Evolutionary conservation across 2,888 invertebrate genomes (phyloP), one percentile per base, ranked within the genome.

Genomic region (Epinotia brunnichana): DNA sequence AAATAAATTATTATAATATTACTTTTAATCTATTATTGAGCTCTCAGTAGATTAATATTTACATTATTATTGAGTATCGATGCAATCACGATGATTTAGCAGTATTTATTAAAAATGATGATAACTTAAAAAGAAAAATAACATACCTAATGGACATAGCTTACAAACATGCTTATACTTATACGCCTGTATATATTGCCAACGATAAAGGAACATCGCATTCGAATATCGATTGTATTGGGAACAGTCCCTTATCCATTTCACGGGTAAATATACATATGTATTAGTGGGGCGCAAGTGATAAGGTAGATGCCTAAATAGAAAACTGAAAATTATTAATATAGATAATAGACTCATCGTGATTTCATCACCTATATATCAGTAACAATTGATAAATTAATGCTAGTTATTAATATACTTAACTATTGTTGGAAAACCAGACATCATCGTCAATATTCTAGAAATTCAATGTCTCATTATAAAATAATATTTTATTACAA

Each of bases 11-110:
- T 53, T n/a, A 19, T 24, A 68, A 17, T 51, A 63, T 76, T 24
- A 24, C 44, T 62, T 48, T 62, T 77, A 77, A 54, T 29, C 74
- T 77, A 79, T 77, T 79, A 78, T 79, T 79, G 79, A 68, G 67
- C 67, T 59, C 35, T 9, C n/a, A 41, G 48, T 59, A 59, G 0
- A 48, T 35, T 68, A 54, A 19, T 54, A 68, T 68, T 21, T 67
- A 67, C 67, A 67, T 57, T 59, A 1, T 41, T 24, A 44, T 66
- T n/a, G 41, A n/a, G 5, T 48, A 48, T 48, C 13, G n/a, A 48
- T 48, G 48, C 48, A 48, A 48, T n/a, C 48, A 48, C n/a, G 48
- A 48, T n/a, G 48, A 48, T n/a, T 48, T n/a, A 48, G n/a, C 15
- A 5, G 2, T 41, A 13, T 41, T 41, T 41, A 13, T 41, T 41